Base-by-base conservation (phyloP, 1,140 invertebrate genomes). In the Drosophila bocki region DNA sequence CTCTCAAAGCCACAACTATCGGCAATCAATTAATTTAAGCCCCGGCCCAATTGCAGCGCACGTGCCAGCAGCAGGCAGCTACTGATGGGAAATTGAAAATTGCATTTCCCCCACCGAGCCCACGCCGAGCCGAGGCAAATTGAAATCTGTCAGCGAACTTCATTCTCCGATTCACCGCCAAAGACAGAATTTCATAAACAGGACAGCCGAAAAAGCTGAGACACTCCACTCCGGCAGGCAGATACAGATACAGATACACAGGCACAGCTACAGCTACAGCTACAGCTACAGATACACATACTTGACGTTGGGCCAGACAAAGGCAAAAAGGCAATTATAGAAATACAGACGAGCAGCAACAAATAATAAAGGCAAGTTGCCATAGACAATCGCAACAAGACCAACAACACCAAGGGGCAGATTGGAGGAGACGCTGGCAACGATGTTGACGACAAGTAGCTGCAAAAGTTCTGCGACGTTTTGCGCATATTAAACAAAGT, bases 401-500 rank as follows among this genome's bases (percentile, higher is more conserved):
- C 13, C 53, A 56, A 56, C 53, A 56, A 39, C 53, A 70, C 54
- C 69, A 39, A n/a, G 67, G 41, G 75, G 54, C 58, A 68, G 51
- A 41, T 72, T 60, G 44, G 56, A 64, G 57, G 33, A 78, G 51
- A 44, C 60, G 44, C 32, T 45, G 59, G 17, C 57, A 61, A 79
- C 63, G 68, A 72, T 63, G 72, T 76, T 76, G 48, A 78, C 61
- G 68, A 72, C 76, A 78, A 71, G 59, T 70, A 74, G 48, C 61
- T 74, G 70, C 67, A 90, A 90, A 88, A 88, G 85, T 88, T 88
- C 82, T 82, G 82, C 82, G 83, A 91, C 81, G 85, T 84, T 90
- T 90, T 90, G 82, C 81, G 85, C 82, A 90, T 90, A 90, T 90
- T 90, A 90, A 90, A 90, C 81, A 91, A 85, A 90, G 81, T 90